Conservation (phyloP, 1,140 invertebrate genomes). For the Eueides isabella region DNA sequence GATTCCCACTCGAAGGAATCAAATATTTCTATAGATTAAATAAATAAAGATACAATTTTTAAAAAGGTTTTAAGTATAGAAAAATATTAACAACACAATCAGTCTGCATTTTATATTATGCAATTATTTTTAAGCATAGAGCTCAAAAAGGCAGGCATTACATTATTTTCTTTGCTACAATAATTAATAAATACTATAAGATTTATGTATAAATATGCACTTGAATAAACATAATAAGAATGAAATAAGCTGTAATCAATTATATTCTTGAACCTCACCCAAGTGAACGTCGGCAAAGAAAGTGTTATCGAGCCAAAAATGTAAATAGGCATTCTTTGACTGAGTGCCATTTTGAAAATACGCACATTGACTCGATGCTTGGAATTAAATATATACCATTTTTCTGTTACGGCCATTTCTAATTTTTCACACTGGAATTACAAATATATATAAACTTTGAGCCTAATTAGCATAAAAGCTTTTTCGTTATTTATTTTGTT, state of each 20-base stretch:
- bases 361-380: conserved; percentile 52
- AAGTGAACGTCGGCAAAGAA: conserved; percentile 69
- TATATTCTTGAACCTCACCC: conserved; percentile 52
- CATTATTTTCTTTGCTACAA: too few species aligned
- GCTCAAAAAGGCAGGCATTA: too few species aligned
- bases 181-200: not conserved
- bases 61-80: too few species aligned
- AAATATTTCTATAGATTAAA: too few species aligned
- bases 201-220: not conserved
- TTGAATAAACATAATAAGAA: conserved; percentile 10
- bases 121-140: too few species aligned
- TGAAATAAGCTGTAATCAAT: conserved; percentile 18
- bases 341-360: conserved; percentile 65
- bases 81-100: too few species aligned
- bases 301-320: conserved; percentile 68
- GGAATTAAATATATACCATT: conserved; percentile 66
- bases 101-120: too few species aligned
- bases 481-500: too few species aligned
- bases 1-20: too few species aligned
- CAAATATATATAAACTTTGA: not conserved
- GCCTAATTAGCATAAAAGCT: too few species aligned
- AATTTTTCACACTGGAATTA: conserved; percentile 62
- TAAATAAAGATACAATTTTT: too few species aligned
- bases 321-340: conserved; percentile 67
- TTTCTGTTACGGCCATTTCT: conserved; percentile 59